phyloP scores from a whole-genome alignment of 2,113 vertebrate species.

The Dendrocopos noguchii region DNA sequence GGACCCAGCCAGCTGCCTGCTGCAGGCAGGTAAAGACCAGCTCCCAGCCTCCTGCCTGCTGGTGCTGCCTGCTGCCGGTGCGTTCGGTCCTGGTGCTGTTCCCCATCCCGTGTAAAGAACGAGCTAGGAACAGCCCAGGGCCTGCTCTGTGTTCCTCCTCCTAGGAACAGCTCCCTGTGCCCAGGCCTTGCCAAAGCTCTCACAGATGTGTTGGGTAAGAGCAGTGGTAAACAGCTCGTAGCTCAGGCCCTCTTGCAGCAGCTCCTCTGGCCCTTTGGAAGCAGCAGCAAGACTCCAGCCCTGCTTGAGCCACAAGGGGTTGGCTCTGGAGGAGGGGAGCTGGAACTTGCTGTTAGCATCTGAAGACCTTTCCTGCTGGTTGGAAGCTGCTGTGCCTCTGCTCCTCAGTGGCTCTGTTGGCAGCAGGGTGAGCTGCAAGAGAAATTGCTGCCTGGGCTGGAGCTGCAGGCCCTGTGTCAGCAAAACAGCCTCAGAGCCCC shows the following conservation, averaged over 20 bases:
- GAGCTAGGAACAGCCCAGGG: rapidly evolving
- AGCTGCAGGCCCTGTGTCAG: not conserved
- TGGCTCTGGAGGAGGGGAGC: not conserved
- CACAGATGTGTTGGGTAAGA: rapidly evolving
- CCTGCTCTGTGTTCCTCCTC: not conserved
- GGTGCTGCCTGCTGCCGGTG: not conserved
- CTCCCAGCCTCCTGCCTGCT: not conserved
- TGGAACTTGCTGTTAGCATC: not conserved
- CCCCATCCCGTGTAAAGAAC: rapidly evolving
- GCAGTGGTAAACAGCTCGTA: not conserved
- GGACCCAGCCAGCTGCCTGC: not conserved
- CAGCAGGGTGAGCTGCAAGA: not conserved
- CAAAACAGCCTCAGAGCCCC: not conserved
- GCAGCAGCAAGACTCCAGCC: not conserved
- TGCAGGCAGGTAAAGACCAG: not conserved
- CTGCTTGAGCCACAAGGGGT: not conserved
- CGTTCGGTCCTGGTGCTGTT: not conserved
- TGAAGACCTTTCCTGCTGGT: not conserved
- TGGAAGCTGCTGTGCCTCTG: not conserved
- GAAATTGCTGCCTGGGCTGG: not conserved
- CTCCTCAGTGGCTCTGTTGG: not conserved
- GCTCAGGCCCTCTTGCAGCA: not conserved
- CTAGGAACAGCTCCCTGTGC: not conserved
- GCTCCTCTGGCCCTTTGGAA: not conserved
- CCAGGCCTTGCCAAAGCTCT: not conserved